Conservation (phyloP, 2,888 invertebrate species). For the Lithophane ornitopus region DNA sequence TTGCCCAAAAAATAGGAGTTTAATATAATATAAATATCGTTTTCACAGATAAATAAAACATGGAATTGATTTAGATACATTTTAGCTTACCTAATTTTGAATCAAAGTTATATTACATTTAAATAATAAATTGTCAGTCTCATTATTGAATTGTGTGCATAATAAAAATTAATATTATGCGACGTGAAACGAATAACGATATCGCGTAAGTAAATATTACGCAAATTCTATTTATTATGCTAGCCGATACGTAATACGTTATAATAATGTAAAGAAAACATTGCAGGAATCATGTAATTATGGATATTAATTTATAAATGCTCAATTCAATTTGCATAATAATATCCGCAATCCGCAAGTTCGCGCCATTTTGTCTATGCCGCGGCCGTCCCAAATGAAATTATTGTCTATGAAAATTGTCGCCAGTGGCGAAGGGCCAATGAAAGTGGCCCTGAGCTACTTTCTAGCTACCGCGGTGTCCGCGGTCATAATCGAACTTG, state of each 20-base stretch:
- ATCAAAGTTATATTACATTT: constrained; percentile 4
- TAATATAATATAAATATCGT: too few species aligned
- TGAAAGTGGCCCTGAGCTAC: constrained; percentile 57
- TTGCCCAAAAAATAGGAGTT: not conserved
- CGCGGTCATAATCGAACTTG: constrained; percentile 7
- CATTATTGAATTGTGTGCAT: not conserved
- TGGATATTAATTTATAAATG: constrained; percentile 4
- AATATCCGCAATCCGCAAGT: not conserved
- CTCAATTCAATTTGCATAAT: constrained; percentile 3
- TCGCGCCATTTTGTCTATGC: constrained; percentile 12
- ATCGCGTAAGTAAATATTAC: constrained; percentile 19
- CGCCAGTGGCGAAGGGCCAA: constrained; percentile 43
- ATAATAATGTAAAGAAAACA: constrained; percentile 5
- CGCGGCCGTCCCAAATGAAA: not conserved
- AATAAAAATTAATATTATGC: not conserved
- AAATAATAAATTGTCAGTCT: not conserved
- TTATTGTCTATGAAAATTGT: constrained; percentile 1
- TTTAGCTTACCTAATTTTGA: not conserved
- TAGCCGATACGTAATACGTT: constrained; percentile 10
- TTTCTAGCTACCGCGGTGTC: constrained; percentile 45
- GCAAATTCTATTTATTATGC: not conserved
- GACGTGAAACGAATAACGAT: too few species aligned
- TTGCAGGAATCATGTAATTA: not conserved
- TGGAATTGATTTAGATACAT: not conserved
- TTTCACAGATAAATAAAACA: not conserved